phyloP scores from a whole-genome alignment of 2,113 vertebrate species.

The Edolisoma coerulescens region DNA sequence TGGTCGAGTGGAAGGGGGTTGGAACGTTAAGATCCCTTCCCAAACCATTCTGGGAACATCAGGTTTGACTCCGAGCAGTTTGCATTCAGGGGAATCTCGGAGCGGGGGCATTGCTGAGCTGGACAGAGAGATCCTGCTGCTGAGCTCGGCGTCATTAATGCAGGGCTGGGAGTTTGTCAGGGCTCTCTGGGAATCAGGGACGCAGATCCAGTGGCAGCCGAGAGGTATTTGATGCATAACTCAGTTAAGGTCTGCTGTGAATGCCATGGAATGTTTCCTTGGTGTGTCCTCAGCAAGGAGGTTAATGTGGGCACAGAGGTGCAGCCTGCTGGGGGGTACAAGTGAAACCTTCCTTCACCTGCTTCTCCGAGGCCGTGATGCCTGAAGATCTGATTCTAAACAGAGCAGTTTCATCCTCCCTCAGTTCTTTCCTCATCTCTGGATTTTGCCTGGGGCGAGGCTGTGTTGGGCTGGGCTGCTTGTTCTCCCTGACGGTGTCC shows the following conservation, averaged over 20 bases:
- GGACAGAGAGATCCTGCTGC: background rate
- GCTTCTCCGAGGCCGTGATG: background rate
- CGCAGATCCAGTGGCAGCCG: rapidly evolving
- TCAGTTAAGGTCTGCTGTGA: background rate
- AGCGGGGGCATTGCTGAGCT: background rate
- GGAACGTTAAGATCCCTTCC: background rate
- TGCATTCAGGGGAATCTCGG: background rate
- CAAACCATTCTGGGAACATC: background rate
- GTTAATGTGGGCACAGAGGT: background rate
- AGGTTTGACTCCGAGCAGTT: background rate
- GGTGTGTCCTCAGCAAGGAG: background rate
- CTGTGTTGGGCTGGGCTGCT: background rate
- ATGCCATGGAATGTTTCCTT: background rate
- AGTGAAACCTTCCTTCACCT: background rate
- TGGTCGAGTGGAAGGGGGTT: background rate
- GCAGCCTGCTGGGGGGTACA: background rate
- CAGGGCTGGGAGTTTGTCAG: background rate
- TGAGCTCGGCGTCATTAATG: background rate
- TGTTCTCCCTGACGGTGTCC: background rate
- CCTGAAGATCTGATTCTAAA: background rate
- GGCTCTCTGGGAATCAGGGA: background rate
- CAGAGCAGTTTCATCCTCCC: background rate
- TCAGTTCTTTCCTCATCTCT: background rate
- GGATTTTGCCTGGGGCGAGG: background rate
- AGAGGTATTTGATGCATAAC: background rate